Evolutionary conservation across 2,113 vertebrate species (phyloP).

Genomic region (Odontophorus gujanensis): DNA sequence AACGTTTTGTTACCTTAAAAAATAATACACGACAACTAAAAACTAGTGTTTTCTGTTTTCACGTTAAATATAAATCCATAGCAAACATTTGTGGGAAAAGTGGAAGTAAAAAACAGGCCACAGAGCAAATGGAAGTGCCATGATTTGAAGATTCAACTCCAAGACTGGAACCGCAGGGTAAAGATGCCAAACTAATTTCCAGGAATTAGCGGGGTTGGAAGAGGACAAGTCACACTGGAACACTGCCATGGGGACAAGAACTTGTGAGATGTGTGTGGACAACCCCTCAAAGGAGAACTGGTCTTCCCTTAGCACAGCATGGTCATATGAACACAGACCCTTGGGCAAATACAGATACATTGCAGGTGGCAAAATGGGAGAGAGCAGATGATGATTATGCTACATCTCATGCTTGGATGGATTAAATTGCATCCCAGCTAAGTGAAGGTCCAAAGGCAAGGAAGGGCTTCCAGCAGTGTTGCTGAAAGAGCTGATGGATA

Average conservation of each 20-base stretch:
- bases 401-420: conserved; percentile 5
- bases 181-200: neutral
- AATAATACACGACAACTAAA: no score
- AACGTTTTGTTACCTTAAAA: no score
- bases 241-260: neutral
- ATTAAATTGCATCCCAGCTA: conserved; percentile 35
- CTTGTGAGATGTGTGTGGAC: neutral
- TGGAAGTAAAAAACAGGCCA: neutral
- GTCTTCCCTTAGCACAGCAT: neutral
- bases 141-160: neutral
- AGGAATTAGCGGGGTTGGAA: neutral
- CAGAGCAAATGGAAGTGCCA: neutral
- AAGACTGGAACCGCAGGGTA: neutral
- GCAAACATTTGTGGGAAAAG: neutral
- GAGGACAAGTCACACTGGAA: neutral
- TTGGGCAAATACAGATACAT: neutral
- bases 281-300: neutral
- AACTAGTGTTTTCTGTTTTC: neutral
- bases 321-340: neutral
- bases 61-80: neutral
- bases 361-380: conserved; percentile 21
- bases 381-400: conserved; percentile 4
- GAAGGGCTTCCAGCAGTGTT: neutral
- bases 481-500: neutral
- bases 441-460: conserved; percentile 21